phyloP scores from a whole-genome alignment of 2,113 vertebrate species.

The Turdus rufiventris region DNA sequence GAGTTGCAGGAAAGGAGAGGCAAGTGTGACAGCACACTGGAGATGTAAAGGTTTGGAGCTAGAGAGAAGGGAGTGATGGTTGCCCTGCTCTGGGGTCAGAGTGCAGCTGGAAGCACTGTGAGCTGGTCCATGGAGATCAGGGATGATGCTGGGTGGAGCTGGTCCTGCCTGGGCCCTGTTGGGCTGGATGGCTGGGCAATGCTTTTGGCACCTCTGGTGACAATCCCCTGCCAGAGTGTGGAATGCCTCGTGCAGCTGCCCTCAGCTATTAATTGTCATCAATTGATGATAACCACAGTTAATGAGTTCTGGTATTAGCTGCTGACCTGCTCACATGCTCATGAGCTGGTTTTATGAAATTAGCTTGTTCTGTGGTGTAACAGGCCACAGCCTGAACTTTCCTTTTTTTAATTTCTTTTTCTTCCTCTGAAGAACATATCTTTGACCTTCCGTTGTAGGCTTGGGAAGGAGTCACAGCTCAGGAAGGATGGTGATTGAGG shows the following conservation, averaged over 20 bases:
- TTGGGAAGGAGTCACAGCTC: background rate
- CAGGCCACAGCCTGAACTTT: background rate
- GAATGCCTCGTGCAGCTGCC: background rate
- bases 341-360: background rate
- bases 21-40: background rate
- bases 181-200: background rate
- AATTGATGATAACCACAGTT: background rate
- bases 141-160: background rate
- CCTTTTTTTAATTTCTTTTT: background rate
- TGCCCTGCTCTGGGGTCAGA: background rate
- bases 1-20: background rate
- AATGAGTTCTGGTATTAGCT: background rate
- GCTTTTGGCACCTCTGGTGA: background rate
- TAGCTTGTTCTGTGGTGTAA: background rate
- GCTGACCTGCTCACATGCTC: background rate
- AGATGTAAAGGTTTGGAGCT: background rate
- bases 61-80: background rate
- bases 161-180: background rate
- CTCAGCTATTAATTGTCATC: background rate
- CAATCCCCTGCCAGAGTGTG: background rate
- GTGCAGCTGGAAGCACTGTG: fast-evolving
- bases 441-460: background rate
- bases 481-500: background rate
- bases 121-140: fast-evolving
- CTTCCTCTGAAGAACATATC: fast-evolving